Evolutionary conservation across 1,140 invertebrate species (phyloP).

Genomic region (Drosophila subobscura): DNA sequence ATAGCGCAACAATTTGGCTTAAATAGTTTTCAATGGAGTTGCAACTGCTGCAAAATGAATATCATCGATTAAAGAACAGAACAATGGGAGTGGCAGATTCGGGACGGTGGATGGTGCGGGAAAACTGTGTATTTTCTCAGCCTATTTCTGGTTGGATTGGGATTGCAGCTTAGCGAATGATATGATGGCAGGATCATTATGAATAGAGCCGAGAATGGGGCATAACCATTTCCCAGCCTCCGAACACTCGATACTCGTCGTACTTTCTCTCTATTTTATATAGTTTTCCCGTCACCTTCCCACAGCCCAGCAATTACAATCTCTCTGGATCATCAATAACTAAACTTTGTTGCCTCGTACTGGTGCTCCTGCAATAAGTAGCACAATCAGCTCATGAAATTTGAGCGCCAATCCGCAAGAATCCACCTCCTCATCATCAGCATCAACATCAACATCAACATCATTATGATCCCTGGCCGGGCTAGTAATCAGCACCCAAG

Average conservation of each 20-base stretch:
- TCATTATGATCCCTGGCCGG: conserved; percentile 28
- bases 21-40: conserved; percentile 79
- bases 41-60: conserved; percentile 64
- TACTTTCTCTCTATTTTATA: conserved; percentile 32
- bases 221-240: no score
- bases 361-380: conserved; percentile 44
- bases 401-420: conserved; percentile 65
- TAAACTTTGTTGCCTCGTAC: conserved; percentile 44
- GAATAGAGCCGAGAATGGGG: no score
- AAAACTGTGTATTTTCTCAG: conserved; percentile 14
- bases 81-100: conserved; percentile 21
- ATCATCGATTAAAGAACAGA: conserved; percentile 52
- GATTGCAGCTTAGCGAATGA: no score
- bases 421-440: conserved; percentile 53
- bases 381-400: conserved; percentile 71
- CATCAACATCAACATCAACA: conserved; percentile 11
- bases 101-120: background rate
- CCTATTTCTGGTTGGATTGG: no score
- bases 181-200: no score
- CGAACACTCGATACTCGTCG: no score
- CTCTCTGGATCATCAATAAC: conserved; percentile 48
- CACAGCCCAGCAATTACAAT: conserved; percentile 42
- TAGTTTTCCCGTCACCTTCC: conserved; percentile 15
- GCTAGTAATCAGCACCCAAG: conserved; percentile 47
- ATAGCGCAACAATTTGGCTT: conserved; percentile 81